These are phyloP conservation scores for Spatulosminthurus flaviceps DNA, from an alignment of 2,888 invertebrate genomes.

Conservation along the genomic window DNA sequence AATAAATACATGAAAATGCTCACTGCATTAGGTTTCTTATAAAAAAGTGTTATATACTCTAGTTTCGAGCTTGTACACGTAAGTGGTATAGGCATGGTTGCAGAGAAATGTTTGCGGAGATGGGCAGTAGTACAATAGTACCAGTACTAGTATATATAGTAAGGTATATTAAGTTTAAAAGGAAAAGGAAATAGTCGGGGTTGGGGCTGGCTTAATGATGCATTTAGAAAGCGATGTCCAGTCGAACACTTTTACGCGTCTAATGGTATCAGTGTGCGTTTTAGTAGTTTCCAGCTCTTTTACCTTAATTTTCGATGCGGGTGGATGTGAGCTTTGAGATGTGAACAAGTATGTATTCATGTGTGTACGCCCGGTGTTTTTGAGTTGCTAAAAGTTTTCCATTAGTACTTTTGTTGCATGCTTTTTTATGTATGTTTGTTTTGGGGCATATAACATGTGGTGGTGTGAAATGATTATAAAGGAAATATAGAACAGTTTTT, in stretches of 20 bases:
- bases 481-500: background rate
- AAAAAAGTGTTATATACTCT: no score
- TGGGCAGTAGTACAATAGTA: no score
- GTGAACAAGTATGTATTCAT: no score
- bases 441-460: background rate
- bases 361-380: no score
- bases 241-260: slow-evolving; percentile 1
- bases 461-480: background rate
- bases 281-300: slow-evolving; percentile 13
- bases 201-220: background rate
- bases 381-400: no score
- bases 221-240: slow-evolving; percentile 27
- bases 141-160: no score
- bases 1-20: no score
- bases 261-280: slow-evolving; percentile 16
- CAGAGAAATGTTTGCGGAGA: no score
- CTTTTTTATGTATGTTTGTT: background rate
- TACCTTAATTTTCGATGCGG: slow-evolving; percentile 14
- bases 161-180: background rate
- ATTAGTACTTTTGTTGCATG: no score
- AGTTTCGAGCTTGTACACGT: no score
- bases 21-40: no score
- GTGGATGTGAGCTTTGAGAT: background rate
- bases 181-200: slow-evolving; percentile 1
- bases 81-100: no score